Conservation (phyloP, 2,797 vertebrate species). For the Parambassis ranga region DNA sequence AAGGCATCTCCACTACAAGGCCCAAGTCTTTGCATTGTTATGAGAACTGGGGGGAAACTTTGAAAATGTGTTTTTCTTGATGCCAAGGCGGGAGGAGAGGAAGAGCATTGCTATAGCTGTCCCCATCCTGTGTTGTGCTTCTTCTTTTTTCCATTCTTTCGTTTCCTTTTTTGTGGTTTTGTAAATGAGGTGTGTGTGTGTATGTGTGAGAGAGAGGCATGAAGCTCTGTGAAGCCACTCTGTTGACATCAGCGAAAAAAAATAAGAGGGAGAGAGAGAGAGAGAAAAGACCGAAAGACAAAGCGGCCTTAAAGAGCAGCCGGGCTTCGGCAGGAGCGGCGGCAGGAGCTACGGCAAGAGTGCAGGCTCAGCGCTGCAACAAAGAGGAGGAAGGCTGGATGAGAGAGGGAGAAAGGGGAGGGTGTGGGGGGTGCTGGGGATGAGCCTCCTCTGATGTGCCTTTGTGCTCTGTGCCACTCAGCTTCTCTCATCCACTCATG, state of each 20-base stretch:
- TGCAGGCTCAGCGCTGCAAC: slow-evolving; percentile 80
- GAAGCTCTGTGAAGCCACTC: slow-evolving; percentile 77
- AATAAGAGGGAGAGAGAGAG: slow-evolving; percentile 27
- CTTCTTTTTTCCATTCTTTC: slow-evolving; percentile 50
- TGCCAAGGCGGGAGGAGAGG: slow-evolving; percentile 39
- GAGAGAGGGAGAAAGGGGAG: slow-evolving; percentile 38
- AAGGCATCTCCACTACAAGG: slow-evolving; percentile 36
- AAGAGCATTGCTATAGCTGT: slow-evolving; percentile 53
- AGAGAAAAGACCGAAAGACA: slow-evolving; percentile 64
- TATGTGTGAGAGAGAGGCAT: slow-evolving; percentile 66
- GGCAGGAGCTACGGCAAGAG: slow-evolving; percentile 66
- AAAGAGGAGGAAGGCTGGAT: slow-evolving; percentile 69
- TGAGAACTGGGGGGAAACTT: slow-evolving; percentile 60
- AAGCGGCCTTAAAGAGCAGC: slow-evolving; percentile 75
- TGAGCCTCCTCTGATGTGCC: slow-evolving; percentile 70
- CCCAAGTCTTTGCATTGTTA: slow-evolving; percentile 42
- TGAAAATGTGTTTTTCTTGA: slow-evolving; percentile 70
- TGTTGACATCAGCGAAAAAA: slow-evolving; percentile 84
- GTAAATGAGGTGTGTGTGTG: slow-evolving; percentile 76
- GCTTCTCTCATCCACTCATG: slow-evolving; percentile 59
- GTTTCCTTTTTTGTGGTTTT: slow-evolving; percentile 75
- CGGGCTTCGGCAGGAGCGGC: slow-evolving; percentile 56
- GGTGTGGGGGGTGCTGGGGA: slow-evolving; percentile 28
- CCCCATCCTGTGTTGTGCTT: slow-evolving; percentile 69
- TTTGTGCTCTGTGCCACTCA: slow-evolving; percentile 69